These are phyloP conservation scores for Microctonus brassicae DNA, from an alignment of 2,888 invertebrate species.

Conservation along the genomic window DNA sequence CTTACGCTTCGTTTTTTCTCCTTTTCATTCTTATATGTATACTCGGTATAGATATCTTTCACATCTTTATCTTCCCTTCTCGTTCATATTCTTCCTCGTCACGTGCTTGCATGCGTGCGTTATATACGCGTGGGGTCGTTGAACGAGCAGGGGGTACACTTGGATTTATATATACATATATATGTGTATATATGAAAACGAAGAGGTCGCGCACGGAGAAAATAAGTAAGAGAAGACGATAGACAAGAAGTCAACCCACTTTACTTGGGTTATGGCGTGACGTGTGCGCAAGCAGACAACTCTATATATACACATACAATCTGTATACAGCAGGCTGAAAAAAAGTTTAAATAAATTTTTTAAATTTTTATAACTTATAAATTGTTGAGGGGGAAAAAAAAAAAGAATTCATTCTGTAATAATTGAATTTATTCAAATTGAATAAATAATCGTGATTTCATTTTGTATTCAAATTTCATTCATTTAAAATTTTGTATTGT, in stretches of 20 bases:
- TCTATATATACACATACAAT: neutral
- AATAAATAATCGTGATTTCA: no score
- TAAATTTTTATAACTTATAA: neutral
- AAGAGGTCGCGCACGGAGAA: conserved; percentile 15
- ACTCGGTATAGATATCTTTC: conserved; percentile 4
- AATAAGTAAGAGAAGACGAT: conserved; percentile 15
- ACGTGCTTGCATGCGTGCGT: conserved; percentile 55
- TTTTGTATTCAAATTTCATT: no score
- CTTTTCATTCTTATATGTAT: conserved; percentile 17
- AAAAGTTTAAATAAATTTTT: neutral
- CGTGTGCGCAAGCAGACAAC: neutral
- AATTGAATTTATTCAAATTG: no score
- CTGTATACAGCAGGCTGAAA: neutral
- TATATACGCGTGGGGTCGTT: conserved; percentile 60
- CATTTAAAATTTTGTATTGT: no score
- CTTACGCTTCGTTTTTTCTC: no score
- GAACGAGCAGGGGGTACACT: conserved; percentile 63
- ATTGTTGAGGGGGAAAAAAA: no score
- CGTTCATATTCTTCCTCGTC: conserved; percentile 42
- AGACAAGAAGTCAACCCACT: conserved; percentile 44
- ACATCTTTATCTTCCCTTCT: conserved; percentile 31
- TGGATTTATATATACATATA: conserved; percentile 13
- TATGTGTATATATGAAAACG: neutral
- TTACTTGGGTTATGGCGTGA: conserved; percentile 28
- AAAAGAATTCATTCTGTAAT: no score